Evolutionary conservation across 2,888 invertebrate genomes (phyloP).

Genomic region (Lacanobia wlatinum): DNA sequence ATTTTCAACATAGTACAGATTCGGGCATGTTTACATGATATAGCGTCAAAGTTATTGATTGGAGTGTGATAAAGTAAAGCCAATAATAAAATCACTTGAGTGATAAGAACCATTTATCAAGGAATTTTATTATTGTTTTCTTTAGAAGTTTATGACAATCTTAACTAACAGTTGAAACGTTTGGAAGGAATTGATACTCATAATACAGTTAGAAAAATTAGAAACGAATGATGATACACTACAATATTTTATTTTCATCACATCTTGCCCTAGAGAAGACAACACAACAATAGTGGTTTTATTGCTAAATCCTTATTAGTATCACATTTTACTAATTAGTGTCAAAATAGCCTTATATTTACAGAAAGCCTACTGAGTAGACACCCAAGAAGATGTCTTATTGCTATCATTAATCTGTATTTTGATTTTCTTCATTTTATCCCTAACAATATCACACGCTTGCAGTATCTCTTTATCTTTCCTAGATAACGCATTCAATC

Average conservation of each 20-base stretch:
- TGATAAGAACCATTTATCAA: conserved; percentile 21
- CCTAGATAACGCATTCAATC: conserved; percentile 89
- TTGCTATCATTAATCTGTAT: conserved; percentile 93
- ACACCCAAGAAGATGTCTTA: conserved; percentile 91
- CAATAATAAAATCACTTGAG: conserved; percentile 19
- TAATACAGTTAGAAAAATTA: background rate
- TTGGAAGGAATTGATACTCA: background rate
- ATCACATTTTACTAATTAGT: conserved; percentile 21
- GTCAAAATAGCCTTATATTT: background rate
- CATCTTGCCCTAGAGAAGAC: background rate
- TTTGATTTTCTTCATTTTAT: conserved; percentile 91
- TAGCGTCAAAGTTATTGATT: conserved; percentile 18
- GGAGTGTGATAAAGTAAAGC: conserved; percentile 21
- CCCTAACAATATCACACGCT: conserved; percentile 93
- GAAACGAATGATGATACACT: too few species aligned
- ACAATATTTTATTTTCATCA: too few species aligned
- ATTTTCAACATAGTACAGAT: conserved; percentile 38
- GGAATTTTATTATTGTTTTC: conserved; percentile 8
- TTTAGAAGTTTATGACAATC: background rate
- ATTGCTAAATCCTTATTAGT: background rate
- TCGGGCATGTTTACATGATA: background rate
- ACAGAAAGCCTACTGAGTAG: conserved; percentile 70
- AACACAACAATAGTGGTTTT: background rate
- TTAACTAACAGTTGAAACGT: background rate
- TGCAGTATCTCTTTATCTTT: conserved; percentile 91